Evolutionary conservation across 2,888 invertebrate genomes (phyloP), one percentile per base, ranked within the genome.

Genomic region (Hypolimnas misippus): DNA sequence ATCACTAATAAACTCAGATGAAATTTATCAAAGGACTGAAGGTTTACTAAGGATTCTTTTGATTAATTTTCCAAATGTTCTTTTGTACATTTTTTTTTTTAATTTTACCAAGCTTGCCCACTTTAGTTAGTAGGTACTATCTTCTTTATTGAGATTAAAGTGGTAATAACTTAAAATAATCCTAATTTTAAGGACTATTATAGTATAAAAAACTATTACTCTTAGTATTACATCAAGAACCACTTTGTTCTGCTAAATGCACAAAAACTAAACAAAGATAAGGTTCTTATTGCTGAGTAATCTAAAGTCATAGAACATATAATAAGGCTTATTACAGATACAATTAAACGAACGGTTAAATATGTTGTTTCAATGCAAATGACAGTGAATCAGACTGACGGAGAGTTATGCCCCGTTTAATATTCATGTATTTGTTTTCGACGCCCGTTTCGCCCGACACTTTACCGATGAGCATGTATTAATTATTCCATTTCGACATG

Each of bases 361-460:
- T 58, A 68, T 61, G 63, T 65, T 67, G 68, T 64, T 72, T 63
- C 70, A 63, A 54, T 67, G 70, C 64, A 71, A 73, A 70, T 63
- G 68, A 72, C 71, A 77, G 72, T 73, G 71, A 73, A 76, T 77
- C 73, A 74, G 70, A 74, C 69, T 72, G 77, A 75, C 76, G 76
- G 73, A 78, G 73, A 81, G 76, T 81, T 81, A 82, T 78, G 75
- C 73, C 76, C 75, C 78, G 77, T 83, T 87, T 76, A 83, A 84
- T 87, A 89, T 89, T 88, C 87, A 87, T 87, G 81, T 87, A 86
- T 87, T 88, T 87, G 86, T 87, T 86, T 86, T 84, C 76, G 77
- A 83, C 77, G 78, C 73, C 74, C 76, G 76, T 79, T 77, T 76
- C 71, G 74, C 70, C 81, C 78, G 85, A 82, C 87, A 83, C 78